Evolutionary conservation across 2,797 vertebrate species (phyloP).

Genomic region (Hippocampus kuda): DNA sequence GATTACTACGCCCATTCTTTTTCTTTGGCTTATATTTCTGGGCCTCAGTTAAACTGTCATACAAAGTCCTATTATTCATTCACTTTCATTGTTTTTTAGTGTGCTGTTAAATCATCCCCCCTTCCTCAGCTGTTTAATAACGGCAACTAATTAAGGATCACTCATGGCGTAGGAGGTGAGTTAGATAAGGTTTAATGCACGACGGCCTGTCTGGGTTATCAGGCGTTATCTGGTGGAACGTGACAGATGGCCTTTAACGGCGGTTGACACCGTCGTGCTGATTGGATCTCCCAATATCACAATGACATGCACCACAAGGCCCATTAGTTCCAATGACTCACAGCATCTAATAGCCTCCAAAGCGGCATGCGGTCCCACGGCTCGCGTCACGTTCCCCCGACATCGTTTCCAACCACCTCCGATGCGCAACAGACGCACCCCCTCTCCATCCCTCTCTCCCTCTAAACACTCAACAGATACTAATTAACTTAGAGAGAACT

Average conservation of each 20-base stretch:
- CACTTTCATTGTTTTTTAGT: slow-evolving; percentile 12
- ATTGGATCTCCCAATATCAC: slow-evolving; percentile 37
- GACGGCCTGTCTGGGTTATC: slow-evolving; percentile 15
- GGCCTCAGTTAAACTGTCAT: slow-evolving; percentile 3
- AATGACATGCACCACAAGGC: slow-evolving; percentile 34
- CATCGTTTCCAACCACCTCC: slow-evolving; percentile 25
- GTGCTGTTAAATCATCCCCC: slow-evolving; percentile 10
- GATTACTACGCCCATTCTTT: too few relatives aligned
- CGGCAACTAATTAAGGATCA: slow-evolving; percentile 12
- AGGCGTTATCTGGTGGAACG: slow-evolving; percentile 17
- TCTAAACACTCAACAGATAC: slow-evolving; percentile 51
- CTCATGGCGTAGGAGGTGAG: slow-evolving; percentile 11
- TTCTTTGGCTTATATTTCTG: not conserved
- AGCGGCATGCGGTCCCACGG: slow-evolving; percentile 17
- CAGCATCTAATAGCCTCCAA: slow-evolving; percentile 37
- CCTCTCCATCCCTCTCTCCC: slow-evolving; percentile 10
- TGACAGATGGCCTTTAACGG: slow-evolving; percentile 34
- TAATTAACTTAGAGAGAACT: slow-evolving; percentile 70
- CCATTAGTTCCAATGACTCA: slow-evolving; percentile 42
- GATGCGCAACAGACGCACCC: slow-evolving; percentile 29
- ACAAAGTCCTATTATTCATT: not conserved
- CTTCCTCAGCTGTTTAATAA: slow-evolving; percentile 18
- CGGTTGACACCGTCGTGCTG: slow-evolving; percentile 6
- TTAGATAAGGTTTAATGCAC: slow-evolving; percentile 33
- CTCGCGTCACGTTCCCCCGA: slow-evolving; percentile 25